Evolutionary conservation across 1,140 invertebrate genomes (phyloP), one percentile per base, ranked within the genome.

Genomic region (Sycophaga agraensis): DNA sequence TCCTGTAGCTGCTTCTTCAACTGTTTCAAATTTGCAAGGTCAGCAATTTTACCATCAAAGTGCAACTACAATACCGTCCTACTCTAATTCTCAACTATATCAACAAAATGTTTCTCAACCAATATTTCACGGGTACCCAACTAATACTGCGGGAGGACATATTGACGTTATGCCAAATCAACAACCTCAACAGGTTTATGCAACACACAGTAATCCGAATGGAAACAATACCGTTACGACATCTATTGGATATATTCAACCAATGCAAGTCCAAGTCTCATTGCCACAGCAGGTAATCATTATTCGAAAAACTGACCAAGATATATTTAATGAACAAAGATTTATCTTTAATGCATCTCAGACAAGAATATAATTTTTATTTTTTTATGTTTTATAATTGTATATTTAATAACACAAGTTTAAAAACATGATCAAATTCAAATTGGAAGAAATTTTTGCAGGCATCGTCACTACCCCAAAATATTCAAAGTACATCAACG

Each of bases 41-140:
- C 77, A 76, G 17, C 74, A 77, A 31, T 78, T 67, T 63, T 77
- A 80, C 68, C 73, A 75, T 59, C 69, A 75, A 43, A 70, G 53
- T 26, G 17, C 77, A 48, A 53, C 71, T 26, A 40, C 70, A 54
- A 70, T 58, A 42, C 22, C 67, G 2, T 63, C 73, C 7, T 77
- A 74, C 16, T 66, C 59, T 0, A 54, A 65, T 14, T 46, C 71
- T 0, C 53, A 73, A 21, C 61, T 79, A 6, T 78, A 73, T 54
- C 76, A 76, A 14, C 76, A 74, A 45, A 76, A 73, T 50, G 71
- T 77, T n/a, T 50, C 82, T 19, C 80, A 84, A 62, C 78, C 48
- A 12, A 42, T 84, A 59, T 78, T 76, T 68, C 82, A 75, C n/a
- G 64, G 67, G 0, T 76, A 73, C 50, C 53, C 74, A 1, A 73